A percentile compares a stretch with the other conserved stretches of the same genome.
These are phyloP conservation scores for Drosophila infuscata DNA, from an alignment of 2,888 invertebrate genomes.

Conservation along the genomic window DNA sequence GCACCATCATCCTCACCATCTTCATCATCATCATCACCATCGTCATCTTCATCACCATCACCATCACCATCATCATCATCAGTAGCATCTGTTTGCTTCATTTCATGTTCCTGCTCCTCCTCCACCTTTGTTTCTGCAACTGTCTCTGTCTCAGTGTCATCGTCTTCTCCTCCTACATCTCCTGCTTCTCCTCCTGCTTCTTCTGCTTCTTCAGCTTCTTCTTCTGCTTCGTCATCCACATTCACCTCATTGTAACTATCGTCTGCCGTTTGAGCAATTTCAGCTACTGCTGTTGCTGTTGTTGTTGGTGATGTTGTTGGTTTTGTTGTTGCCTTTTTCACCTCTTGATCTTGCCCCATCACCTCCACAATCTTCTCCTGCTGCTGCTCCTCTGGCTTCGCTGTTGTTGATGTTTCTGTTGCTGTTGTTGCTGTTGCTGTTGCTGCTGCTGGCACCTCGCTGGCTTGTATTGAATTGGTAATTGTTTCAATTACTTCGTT, in stretches of 20 bases:
- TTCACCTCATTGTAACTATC: slow-evolving; percentile 69
- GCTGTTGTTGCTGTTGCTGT: slow-evolving; percentile 21
- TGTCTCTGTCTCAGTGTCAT: slow-evolving; percentile 7
- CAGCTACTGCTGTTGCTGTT: slow-evolving; percentile 25
- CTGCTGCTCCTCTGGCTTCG: not conserved
- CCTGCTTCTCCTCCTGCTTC: slow-evolving; percentile 2
- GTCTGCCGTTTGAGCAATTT: slow-evolving; percentile 49
- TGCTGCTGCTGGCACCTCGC: slow-evolving; percentile 35
- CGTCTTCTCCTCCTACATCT: not conserved
- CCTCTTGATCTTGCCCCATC: slow-evolving; percentile 6
- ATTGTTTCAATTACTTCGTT: slow-evolving; percentile 66
- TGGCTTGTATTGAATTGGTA: slow-evolving; percentile 47
- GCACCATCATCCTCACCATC: slow-evolving; percentile 31
- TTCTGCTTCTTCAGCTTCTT: slow-evolving; percentile 22
- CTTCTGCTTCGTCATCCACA: slow-evolving; percentile 57
- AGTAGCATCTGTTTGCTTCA: slow-evolving; percentile 10
- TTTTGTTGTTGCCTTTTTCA: slow-evolving; percentile 8
- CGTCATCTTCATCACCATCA: slow-evolving; percentile 21
- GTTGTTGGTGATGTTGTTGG: slow-evolving; percentile 17
- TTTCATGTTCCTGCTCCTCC: slow-evolving; percentile 32
- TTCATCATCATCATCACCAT: not conserved
- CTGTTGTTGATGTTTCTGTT: slow-evolving; percentile 2
- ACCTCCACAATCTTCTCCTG: slow-evolving; percentile 8
- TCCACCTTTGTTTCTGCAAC: slow-evolving; percentile 7
- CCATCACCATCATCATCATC: slow-evolving; percentile 18